Conservation (phyloP, 2,888 invertebrate species). For the Mimachlamys varia region DNA sequence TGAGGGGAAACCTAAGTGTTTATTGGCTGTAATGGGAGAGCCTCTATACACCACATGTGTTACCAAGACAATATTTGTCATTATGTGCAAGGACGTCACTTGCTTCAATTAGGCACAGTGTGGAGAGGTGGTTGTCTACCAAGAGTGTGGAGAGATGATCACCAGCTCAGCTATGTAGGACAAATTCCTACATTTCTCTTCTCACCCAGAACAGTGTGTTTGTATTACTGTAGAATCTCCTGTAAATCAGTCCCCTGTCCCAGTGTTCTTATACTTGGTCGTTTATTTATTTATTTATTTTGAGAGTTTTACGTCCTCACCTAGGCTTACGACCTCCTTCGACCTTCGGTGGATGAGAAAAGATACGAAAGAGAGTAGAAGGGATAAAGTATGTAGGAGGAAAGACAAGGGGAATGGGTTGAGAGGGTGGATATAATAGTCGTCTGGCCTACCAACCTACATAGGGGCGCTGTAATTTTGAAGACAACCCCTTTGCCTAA, state of each 20-base stretch:
- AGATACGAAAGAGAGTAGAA: no score
- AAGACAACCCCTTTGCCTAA: no score
- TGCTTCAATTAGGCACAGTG: constrained; percentile 21
- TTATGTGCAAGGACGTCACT: constrained; percentile 28
- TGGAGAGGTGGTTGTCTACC: constrained; percentile 32
- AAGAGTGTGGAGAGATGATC: not conserved
- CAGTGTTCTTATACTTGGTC: not conserved
- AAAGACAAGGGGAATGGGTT: no score
- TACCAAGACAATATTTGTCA: not conserved
- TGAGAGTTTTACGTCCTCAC: no score
- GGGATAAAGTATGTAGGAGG: no score
- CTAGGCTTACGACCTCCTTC: no score
- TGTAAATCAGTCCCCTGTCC: not conserved
- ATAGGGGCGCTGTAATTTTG: no score
- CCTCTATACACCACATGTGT: constrained; percentile 14
- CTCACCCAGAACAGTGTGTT: not conserved
- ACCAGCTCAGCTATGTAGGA: constrained; percentile 19
- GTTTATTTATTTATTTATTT: no score
- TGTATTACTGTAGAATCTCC: not conserved
- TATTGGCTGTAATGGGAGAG: not conserved
- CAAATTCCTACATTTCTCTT: constrained; percentile 15
- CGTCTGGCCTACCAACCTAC: no score
- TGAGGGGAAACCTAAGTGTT: not conserved
- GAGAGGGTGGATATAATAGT: no score
- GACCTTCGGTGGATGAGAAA: no score